Evolutionary conservation across 2,888 invertebrate genomes (phyloP).

Genomic region (Choreutis nemorana): DNA sequence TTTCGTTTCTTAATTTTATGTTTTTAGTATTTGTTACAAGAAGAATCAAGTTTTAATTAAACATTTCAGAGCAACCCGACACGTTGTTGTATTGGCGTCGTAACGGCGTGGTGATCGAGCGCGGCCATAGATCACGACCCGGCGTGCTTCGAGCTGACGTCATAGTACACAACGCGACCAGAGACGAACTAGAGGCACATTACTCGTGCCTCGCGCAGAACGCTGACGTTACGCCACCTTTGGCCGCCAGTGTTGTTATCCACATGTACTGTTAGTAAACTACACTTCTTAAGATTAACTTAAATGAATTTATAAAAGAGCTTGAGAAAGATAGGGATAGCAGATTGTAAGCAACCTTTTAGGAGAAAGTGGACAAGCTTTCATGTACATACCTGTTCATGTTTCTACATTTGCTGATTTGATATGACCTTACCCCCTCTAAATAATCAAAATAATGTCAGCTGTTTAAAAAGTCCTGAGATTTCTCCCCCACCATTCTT

Average conservation of each 20-base stretch:
- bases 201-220: constrained; percentile 43
- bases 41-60: no score
- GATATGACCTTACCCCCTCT: no score
- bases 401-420: no score
- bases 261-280: constrained; percentile 43
- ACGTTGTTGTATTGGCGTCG: constrained; percentile 41
- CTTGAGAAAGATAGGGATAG: no score
- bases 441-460: no score
- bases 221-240: constrained; percentile 39
- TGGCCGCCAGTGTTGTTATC: constrained; percentile 27
- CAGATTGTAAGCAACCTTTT: no score
- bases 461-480: no score
- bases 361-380: no score
- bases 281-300: no score
- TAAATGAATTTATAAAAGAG: no score
- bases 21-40: background rate
- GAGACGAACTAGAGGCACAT: constrained; percentile 33
- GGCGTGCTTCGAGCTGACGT: constrained; percentile 27
- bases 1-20: background rate
- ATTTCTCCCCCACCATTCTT: no score
- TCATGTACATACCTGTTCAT: no score
- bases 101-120: constrained; percentile 26
- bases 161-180: constrained; percentile 22
- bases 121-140: constrained; percentile 16
- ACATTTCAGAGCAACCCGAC: constrained; percentile 23